phyloP scores from a whole-genome alignment of 2,797 vertebrate genomes.

The Xerus rutilus region DNA sequence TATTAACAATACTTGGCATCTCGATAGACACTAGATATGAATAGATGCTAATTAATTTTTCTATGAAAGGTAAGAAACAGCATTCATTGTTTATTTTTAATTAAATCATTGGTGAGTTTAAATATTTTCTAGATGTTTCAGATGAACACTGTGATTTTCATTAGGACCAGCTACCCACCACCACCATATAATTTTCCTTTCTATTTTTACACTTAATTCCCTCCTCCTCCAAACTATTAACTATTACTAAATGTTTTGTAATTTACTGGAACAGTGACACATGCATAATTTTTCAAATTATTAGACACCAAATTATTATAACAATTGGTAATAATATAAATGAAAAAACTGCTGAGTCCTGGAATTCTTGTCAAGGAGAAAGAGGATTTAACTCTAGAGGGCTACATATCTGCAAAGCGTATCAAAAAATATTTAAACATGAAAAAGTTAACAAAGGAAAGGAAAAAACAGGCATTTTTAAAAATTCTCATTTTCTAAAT shows the following conservation, averaged over 20 bases:
- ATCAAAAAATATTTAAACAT: background rate
- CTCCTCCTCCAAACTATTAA: background rate
- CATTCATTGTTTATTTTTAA: background rate
- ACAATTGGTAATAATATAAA: background rate
- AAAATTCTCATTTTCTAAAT: conserved; percentile 1
- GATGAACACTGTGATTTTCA: background rate
- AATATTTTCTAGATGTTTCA: conserved; percentile 48
- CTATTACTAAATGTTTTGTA: background rate
- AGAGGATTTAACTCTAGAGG: background rate
- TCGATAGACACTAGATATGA: background rate
- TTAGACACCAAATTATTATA: background rate
- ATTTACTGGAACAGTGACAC: background rate
- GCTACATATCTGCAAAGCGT: conserved; percentile 31
- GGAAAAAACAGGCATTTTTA: background rate
- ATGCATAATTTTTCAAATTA: background rate
- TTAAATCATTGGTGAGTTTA: background rate
- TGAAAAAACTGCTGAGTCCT: background rate
- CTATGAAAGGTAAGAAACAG: background rate
- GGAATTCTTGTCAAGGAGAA: background rate
- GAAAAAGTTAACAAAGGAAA: background rate
- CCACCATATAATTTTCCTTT: background rate
- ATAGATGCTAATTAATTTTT: background rate
- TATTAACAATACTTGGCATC: background rate
- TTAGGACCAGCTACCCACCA: background rate
- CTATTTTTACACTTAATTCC: background rate